Evolutionary conservation across 2,113 vertebrate genomes (phyloP).

Genomic region (Romanogobio albipinnatus): DNA sequence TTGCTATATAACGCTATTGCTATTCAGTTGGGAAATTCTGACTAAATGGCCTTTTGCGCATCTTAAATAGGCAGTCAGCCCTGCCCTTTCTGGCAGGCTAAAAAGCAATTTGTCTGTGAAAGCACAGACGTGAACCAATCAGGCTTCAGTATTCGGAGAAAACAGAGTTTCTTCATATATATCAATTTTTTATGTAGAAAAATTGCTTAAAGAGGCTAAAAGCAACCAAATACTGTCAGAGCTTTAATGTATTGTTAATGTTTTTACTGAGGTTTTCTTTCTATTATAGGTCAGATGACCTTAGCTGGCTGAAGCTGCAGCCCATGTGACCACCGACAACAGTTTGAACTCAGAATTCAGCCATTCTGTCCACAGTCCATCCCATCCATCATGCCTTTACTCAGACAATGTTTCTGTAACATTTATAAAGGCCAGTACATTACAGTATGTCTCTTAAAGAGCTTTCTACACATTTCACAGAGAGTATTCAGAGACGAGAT

Average conservation of each 20-base stretch:
- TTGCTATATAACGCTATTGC: too few relatives aligned
- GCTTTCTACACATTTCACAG: neutral
- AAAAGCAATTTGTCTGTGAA: too few relatives aligned
- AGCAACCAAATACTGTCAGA: neutral
- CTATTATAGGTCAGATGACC: constrained; percentile 68
- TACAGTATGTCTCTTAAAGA: constrained; percentile 6
- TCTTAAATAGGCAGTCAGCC: too few relatives aligned
- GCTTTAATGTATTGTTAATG: neutral
- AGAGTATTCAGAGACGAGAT: neutral
- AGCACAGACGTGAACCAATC: too few relatives aligned
- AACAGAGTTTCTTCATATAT: neutral
- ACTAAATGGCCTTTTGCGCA: too few relatives aligned
- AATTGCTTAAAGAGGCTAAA: neutral
- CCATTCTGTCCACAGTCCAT: constrained; percentile 22
- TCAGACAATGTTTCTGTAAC: constrained; percentile 12
- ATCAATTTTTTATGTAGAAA: neutral
- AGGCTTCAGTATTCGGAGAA: too few relatives aligned
- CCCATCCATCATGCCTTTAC: constrained; percentile 29
- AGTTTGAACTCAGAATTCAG: neutral
- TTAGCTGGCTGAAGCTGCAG: constrained; percentile 74
- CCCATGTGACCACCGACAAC: constrained; percentile 27
- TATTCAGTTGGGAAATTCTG: too few relatives aligned
- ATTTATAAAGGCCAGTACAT: neutral
- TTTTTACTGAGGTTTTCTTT: constrained; percentile 17
- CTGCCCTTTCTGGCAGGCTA: too few relatives aligned